A percentile compares a stretch with the other conserved stretches of the same genome.
Evolutionary conservation across 2,797 vertebrate species (phyloP).

Genomic region (Chromis chromis): DNA sequence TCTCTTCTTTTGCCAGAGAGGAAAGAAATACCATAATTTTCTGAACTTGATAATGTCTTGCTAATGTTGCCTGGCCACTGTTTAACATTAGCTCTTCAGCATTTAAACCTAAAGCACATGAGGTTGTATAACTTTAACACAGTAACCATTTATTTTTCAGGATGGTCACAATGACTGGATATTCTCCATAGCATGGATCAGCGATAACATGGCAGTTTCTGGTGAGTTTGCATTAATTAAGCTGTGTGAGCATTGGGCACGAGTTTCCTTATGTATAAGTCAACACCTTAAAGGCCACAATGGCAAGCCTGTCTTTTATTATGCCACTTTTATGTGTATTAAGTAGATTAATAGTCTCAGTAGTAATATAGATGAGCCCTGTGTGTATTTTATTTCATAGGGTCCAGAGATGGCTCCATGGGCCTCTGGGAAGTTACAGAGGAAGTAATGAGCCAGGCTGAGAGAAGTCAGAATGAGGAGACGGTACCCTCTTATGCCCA

Average conservation of each 20-base stretch:
- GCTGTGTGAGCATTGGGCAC: not conserved
- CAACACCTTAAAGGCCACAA: not conserved
- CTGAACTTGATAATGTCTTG: not conserved
- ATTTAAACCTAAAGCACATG: not conserved
- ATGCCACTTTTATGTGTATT: not conserved
- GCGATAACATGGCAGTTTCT: constrained; percentile 97
- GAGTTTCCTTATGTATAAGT: not conserved
- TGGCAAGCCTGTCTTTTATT: not conserved
- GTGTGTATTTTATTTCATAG: constrained; percentile 71
- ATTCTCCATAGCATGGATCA: constrained; percentile 99
- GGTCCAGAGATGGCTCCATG: constrained; percentile 98
- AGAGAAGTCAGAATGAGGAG: constrained; percentile 86
- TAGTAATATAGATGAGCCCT: not conserved
- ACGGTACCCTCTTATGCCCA: constrained; percentile 93
- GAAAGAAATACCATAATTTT: not conserved
- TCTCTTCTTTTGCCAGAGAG: not conserved
- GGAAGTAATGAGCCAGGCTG: constrained; percentile 89
- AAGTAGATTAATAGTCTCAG: not conserved
- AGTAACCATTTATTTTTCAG: constrained; percentile 76
- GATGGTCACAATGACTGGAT: constrained; percentile 99
- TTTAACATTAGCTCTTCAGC: not conserved
- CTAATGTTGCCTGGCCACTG: not conserved
- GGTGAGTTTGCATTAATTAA: constrained; percentile 81
- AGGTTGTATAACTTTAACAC: constrained; percentile 18
- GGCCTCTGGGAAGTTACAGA: constrained; percentile 98